Evolutionary conservation across 2,888 invertebrate genomes (phyloP), one percentile per base, ranked within the genome.

Genomic region (Ophion obscuratus): DNA sequence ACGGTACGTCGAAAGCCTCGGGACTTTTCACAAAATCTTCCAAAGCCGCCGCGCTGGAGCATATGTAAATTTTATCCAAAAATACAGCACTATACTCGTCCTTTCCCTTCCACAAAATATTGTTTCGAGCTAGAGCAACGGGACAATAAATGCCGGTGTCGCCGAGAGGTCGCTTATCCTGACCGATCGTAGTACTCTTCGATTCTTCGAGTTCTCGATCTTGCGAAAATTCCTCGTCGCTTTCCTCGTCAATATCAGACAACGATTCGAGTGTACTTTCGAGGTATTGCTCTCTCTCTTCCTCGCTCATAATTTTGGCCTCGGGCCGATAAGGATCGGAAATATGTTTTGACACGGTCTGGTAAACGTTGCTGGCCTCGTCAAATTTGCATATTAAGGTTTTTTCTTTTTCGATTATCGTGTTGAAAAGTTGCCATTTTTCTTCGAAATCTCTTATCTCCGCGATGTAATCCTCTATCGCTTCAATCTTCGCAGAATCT

Each of bases 101-200:
- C 91, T 95, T 96, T n/a, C 96, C 96, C 92, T 95, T 95, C 95
- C 96, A 96, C 27, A 96, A 91, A 11, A 96, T 94, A 64, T 95
- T 94, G 88, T 95, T 91, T 62, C 95, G 94, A 80, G 93, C 93
- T 89, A 95, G 95, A n/a, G 95, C 94, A 53, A 96, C 95, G 0
- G 97, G 96, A 90, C 97, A 97, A 89, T 95, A 96, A 88, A 94
- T 89, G 86, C 94, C 94, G 1, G 95, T 96, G 91, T 96, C 95
- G n/a, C 96, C 96, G 79, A 95, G 94, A 83, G 93, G 93, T 75
- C 94, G 91, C 62, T 92, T 92, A 81, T 89, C 83, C 85, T 89
- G 83, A 90, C 90, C 44, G 59, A 83, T 44, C 88, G 86, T 59
- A 86, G 90, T 87, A 80, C 89, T 91, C 89, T 91, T 92, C 79